Conservation (phyloP, 2,888 invertebrate genomes). For the Eulithis prunata region DNA sequence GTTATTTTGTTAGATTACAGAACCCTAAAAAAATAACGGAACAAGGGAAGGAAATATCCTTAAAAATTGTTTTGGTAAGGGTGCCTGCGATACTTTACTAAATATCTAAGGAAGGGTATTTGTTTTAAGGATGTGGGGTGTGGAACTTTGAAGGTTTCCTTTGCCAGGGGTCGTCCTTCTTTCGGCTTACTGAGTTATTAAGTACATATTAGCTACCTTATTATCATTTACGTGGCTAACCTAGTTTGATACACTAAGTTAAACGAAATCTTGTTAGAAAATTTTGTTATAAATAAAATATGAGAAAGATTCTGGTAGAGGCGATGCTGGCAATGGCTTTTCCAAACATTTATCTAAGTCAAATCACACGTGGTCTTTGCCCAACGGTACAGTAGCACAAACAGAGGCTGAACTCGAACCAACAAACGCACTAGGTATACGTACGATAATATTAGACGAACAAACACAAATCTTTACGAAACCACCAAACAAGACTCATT, state of each 20-base stretch:
- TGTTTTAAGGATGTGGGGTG: slow-evolving; percentile 1
- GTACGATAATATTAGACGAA: slow-evolving; percentile 35
- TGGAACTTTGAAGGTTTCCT: slow-evolving; percentile 8
- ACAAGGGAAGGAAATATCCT: slow-evolving; percentile 12
- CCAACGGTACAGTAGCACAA: slow-evolving; percentile 24
- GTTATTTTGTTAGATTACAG: not conserved
- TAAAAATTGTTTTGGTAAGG: slow-evolving; percentile 3
- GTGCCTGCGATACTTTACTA: not conserved
- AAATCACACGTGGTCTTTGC: slow-evolving; percentile 19
- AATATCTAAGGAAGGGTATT: not conserved
- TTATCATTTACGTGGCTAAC: too few relatives aligned
- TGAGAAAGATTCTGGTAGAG: too few relatives aligned
- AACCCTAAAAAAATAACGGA: slow-evolving; percentile 7
- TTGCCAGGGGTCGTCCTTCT: not conserved
- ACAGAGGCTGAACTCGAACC: slow-evolving; percentile 28
- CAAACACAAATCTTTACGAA: slow-evolving; percentile 38
- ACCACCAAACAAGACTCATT: slow-evolving; percentile 38
- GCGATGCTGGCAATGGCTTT: not conserved
- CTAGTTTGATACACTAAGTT: too few relatives aligned
- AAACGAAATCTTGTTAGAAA: too few relatives aligned
- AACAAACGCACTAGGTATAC: slow-evolving; percentile 11
- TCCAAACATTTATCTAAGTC: slow-evolving; percentile 6
- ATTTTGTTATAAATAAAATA: too few relatives aligned
- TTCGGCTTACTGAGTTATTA: too few relatives aligned
- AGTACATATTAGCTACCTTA: too few relatives aligned